Evolutionary conservation across 1,140 invertebrate genomes (phyloP), one percentile per base, ranked within the genome.

Genomic region (Zelostemma sp.): DNA sequence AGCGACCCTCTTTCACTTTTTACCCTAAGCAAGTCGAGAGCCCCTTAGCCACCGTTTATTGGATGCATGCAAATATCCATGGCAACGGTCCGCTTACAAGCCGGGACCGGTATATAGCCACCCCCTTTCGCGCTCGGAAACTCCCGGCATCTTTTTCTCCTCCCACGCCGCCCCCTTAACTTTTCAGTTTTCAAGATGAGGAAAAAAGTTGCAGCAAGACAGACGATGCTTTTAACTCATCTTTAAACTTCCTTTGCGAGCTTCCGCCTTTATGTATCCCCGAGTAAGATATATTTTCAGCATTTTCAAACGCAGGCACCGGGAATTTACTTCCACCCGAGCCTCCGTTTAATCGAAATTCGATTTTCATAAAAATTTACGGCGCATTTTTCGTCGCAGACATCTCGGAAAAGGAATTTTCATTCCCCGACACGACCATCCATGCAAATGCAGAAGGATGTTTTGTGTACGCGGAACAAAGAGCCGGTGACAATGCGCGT

Each of bases 11-110:
- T 82, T 82, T 80, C 72, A 74, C 79, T 82, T 81, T 82, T 82
- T 80, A 81, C 80, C 80, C 79, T 78, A 82, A 82, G 79, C 82
- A 75, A 82, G 75, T 81, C 77, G 80, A 81, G 80, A 82, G 81
- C 80, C 81, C 83, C 81, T 85, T 83, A 84, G 80, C 82, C 78
- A 80, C 79, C 84, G 82, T 85, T 86, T 84, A 86, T 86, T 85
- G 82, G 84, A 85, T 81, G 84, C 83, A 86, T 85, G 85, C 84
- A 86, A 86, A 86, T 86, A 86, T 83, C 84, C 84, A 86, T 86
- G 82, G 84, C 83, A 86, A 86, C 85, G 66, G 63, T 73, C 56
- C 71, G 71, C 61, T 69, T 45, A 19, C 41, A 63, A 45, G 12
- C 55, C 55, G 55, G 33, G 55, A 50, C 51, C 21, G 28, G 6